Evolutionary conservation across 2,888 invertebrate species (phyloP).

Genomic region (Drosophila mercatorum): DNA sequence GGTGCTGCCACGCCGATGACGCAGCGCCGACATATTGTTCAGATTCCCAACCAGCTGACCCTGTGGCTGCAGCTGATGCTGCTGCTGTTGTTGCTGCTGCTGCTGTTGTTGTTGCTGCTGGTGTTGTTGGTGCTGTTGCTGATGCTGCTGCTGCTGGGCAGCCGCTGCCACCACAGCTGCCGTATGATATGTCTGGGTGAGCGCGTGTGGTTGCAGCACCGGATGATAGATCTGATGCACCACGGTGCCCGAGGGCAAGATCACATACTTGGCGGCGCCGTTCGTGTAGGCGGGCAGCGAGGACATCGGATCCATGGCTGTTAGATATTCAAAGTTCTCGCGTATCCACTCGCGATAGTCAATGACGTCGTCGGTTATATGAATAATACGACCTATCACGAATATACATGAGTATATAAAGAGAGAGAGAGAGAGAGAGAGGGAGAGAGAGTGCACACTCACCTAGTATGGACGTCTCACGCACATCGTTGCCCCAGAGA

Average conservation of each 20-base stretch:
- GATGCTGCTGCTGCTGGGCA: conserved; percentile 33
- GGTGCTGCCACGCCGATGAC: conserved; percentile 83
- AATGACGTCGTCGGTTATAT: conserved; percentile 96
- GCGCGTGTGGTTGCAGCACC: conserved; percentile 61
- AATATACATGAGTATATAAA: not conserved
- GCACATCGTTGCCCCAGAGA: conserved; percentile 86
- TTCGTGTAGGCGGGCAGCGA: conserved; percentile 73
- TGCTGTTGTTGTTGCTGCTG: conserved; percentile 45
- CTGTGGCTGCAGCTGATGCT: conserved; percentile 52
- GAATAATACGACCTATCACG: conserved; percentile 91
- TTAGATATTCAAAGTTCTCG: conserved; percentile 83
- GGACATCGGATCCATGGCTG: conserved; percentile 77
- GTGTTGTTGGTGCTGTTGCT: conserved; percentile 44
- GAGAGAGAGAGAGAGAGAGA: no score
- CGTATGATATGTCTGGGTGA: conserved; percentile 60
- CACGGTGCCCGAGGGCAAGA: conserved; percentile 72
- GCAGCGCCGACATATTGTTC: conserved; percentile 54
- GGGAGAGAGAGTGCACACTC: conserved; percentile 27
- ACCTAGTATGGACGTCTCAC: conserved; percentile 88
- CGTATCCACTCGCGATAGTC: conserved; percentile 86
- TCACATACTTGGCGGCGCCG: conserved; percentile 75
- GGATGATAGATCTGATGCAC: conserved; percentile 75
- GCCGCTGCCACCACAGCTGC: conserved; percentile 48
- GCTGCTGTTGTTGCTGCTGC: conserved; percentile 49
- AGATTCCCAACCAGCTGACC: conserved; percentile 64